A percentile compares a stretch with the other conserved stretches of the same genome.
Evolutionary conservation across 2,113 vertebrate species (phyloP).

Genomic region (Crotalus horridus): DNA sequence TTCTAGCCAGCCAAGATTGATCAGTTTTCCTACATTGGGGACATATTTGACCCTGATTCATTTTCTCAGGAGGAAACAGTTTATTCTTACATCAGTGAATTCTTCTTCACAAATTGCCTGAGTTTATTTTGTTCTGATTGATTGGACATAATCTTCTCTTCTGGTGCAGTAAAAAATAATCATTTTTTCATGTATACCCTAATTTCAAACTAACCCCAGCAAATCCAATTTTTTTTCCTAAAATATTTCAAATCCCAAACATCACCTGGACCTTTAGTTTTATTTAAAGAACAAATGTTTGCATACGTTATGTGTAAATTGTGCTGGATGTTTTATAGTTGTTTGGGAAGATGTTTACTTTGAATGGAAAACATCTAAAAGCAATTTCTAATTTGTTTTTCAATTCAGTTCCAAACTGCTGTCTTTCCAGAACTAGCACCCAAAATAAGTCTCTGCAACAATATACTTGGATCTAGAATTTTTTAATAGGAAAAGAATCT

Average conservation of each 20-base stretch:
- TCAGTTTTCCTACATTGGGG: background rate
- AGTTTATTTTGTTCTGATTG: background rate
- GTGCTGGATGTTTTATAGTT: background rate
- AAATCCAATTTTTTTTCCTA: background rate
- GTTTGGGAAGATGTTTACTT: background rate
- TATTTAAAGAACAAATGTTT: background rate
- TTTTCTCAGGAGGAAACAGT: background rate
- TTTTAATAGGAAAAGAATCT: background rate
- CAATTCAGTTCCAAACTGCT: background rate
- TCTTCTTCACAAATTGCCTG: conserved; percentile 17
- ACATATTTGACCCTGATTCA: background rate
- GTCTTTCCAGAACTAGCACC: no score
- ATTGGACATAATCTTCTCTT: background rate
- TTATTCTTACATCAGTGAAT: background rate
- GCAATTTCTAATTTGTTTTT: background rate
- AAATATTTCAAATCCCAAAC: background rate
- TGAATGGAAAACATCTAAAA: background rate
- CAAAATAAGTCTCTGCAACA: background rate
- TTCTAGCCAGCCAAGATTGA: background rate
- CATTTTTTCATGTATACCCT: background rate
- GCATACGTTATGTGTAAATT: background rate
- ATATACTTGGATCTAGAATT: background rate
- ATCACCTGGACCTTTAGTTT: background rate
- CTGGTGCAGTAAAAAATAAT: background rate
- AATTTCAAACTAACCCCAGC: background rate